phyloP scores from a whole-genome alignment of 2,113 vertebrate species.

The Spermophilus dauricus region DNA sequence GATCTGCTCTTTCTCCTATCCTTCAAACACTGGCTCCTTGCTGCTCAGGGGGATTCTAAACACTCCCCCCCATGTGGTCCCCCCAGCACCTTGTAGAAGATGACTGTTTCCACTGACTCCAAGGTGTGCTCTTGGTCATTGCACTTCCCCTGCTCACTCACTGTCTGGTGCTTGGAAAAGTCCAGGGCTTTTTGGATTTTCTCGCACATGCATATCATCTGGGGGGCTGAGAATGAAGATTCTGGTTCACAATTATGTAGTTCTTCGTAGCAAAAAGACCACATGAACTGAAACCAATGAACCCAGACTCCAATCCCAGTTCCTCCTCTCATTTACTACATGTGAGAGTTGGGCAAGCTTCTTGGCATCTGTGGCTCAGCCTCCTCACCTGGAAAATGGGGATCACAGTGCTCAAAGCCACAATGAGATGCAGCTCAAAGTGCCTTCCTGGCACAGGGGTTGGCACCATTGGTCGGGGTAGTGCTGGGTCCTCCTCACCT shows the following conservation, averaged over 20 bases:
- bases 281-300: neutral
- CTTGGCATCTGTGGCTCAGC: neutral
- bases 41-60: neutral
- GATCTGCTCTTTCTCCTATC: accelerated
- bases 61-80: neutral
- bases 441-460: accelerated
- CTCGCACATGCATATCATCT: accelerated
- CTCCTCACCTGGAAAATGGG: neutral
- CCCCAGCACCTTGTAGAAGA: neutral
- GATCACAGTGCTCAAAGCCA: accelerated
- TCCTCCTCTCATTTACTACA: neutral
- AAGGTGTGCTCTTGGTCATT: neutral
- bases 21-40: neutral
- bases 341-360: neutral
- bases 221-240: neutral
- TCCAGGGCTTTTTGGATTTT: neutral
- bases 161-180: neutral
- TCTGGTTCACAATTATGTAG: neutral
- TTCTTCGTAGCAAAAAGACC: neutral
- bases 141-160: no score
- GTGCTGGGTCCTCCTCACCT: neutral
- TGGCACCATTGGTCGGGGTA: no score
- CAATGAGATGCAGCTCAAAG: no score
- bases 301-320: neutral
- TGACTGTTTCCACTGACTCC: neutral